Conservation (phyloP, 2,113 vertebrate species). For the Lophochroa leadbeateri region DNA sequence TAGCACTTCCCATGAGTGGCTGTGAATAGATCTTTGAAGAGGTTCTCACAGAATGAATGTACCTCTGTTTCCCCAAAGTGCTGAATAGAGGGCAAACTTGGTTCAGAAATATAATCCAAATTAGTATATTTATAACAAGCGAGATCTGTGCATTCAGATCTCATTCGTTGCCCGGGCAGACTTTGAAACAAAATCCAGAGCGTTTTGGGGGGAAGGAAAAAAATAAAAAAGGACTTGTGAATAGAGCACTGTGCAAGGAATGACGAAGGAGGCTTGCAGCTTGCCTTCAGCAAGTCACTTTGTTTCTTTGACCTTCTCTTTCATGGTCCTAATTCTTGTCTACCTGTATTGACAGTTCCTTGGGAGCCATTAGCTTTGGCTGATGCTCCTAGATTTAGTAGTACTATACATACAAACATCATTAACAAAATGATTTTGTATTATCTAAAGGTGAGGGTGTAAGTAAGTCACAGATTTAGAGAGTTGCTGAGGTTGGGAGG, state of each 20-base stretch:
- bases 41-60: slow-evolving; percentile 53
- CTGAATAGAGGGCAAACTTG: slow-evolving; percentile 28
- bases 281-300: not conserved
- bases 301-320: not conserved
- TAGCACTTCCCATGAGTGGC: slow-evolving; percentile 31
- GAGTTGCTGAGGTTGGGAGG: not conserved
- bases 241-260: not conserved
- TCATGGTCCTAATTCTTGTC: not conserved
- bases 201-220: not conserved
- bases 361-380: not conserved
- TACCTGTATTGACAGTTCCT: not conserved
- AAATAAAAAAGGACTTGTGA: not conserved
- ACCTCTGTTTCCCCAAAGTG: slow-evolving; percentile 40
- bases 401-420: not conserved
- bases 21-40: slow-evolving; percentile 60
- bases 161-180: not conserved
- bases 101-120: slow-evolving; percentile 30
- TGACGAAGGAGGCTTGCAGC: not conserved
- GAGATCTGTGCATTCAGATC: slow-evolving; percentile 17
- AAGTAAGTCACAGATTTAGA: not conserved
- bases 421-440: not conserved
- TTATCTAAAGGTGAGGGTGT: not conserved
- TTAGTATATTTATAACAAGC: not conserved
- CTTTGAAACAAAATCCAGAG: not conserved
- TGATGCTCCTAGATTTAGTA: not conserved